Percentiles rank a stretch among this genome's conserved stretches.
Conservation (phyloP, 2,113 vertebrate species). For the Microcebus lehilahytsara region DNA sequence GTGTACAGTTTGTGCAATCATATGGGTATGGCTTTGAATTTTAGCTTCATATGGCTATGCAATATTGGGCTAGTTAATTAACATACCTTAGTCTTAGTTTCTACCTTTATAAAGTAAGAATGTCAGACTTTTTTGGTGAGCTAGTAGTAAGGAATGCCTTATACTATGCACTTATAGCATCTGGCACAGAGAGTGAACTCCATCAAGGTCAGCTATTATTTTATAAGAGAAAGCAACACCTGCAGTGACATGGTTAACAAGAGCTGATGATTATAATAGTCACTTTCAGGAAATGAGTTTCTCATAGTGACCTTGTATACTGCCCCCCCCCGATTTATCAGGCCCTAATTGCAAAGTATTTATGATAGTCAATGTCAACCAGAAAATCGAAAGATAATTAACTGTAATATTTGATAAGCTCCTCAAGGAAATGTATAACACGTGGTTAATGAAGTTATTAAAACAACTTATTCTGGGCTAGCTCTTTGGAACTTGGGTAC, state of each 20-base stretch:
- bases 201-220: not conserved
- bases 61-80: not conserved
- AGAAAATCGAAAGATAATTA: not conserved
- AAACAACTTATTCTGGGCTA: not conserved
- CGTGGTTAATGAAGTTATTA: not conserved
- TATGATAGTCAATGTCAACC: not conserved
- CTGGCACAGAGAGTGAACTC: not conserved
- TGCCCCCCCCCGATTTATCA: not conserved
- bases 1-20: not conserved
- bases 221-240: not conserved
- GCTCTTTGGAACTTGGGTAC: not conserved
- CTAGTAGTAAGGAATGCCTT: not conserved
- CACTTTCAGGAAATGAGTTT: not conserved
- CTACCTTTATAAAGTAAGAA: not conserved
- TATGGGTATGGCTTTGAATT: not conserved
- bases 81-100: not conserved
- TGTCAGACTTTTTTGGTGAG: not conserved
- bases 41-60: not conserved
- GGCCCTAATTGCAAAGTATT: not conserved
- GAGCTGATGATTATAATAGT: not conserved
- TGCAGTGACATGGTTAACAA: not conserved
- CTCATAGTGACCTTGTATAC: not conserved
- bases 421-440: not conserved
- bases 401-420: not conserved
- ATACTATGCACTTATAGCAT: not conserved